A percentile compares a stretch with the other conserved stretches of the same genome.
Conservation (phyloP, 2,797 vertebrate species). For the Dendrocincla fuliginosa region DNA sequence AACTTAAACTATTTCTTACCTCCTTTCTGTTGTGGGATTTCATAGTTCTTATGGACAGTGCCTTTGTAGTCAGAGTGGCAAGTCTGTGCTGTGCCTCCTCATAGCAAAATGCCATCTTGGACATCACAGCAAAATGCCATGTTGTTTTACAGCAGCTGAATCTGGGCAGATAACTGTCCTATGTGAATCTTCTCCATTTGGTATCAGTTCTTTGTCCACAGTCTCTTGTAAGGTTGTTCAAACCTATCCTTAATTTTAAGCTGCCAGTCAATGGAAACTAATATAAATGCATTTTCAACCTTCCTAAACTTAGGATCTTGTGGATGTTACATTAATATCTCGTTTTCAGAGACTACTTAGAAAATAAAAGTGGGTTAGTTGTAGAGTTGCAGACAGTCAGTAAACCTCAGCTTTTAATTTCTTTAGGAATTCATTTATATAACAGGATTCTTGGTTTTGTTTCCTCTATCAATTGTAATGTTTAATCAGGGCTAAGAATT, state of each 20-base stretch:
- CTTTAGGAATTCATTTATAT: neutral
- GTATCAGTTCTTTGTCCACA: neutral
- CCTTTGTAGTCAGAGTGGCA: neutral
- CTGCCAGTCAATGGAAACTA: neutral
- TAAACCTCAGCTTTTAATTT: conserved; percentile 37
- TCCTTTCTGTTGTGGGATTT: neutral
- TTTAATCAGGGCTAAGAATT: conserved; percentile 49
- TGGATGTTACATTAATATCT: conserved; percentile 5
- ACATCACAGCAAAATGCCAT: neutral
- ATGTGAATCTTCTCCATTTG: neutral
- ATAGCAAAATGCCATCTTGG: neutral
- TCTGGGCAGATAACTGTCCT: neutral
- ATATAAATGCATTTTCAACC: neutral
- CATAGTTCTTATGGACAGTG: neutral
- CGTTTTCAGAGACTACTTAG: conserved; percentile 20
- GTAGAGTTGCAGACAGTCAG: neutral
- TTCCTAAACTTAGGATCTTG: neutral
- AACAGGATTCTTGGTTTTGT: conserved; percentile 3
- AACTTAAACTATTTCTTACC: neutral
- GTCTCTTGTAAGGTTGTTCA: neutral
- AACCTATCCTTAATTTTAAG: neutral
- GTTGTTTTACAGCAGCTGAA: neutral
- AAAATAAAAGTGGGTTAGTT: neutral
- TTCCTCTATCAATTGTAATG: conserved; percentile 5
- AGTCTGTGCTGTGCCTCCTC: neutral